Evolutionary conservation across 1,140 invertebrate species (phyloP).

Genomic region (Papilio glaucus): DNA sequence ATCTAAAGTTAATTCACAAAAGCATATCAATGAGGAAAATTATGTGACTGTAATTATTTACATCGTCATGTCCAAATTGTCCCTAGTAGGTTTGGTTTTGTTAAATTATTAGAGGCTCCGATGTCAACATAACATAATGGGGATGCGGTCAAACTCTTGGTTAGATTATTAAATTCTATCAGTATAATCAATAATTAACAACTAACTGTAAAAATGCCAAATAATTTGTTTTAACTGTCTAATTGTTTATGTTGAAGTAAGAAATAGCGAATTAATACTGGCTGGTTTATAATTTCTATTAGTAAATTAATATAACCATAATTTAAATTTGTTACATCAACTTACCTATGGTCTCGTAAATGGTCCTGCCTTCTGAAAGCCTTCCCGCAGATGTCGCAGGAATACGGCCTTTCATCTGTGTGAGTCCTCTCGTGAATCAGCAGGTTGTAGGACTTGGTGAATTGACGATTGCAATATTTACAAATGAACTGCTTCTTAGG

Average conservation of each 20-base stretch:
- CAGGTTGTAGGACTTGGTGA: slow-evolving; percentile 98
- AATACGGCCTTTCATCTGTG: slow-evolving; percentile 97
- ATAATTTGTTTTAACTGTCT: neutral
- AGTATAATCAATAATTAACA: slow-evolving; percentile 36
- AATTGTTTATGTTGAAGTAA: too few species aligned
- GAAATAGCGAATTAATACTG: too few species aligned
- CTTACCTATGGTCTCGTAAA: slow-evolving; percentile 94
- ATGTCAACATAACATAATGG: neutral
- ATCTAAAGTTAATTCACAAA: slow-evolving; percentile 52
- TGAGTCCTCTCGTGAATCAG: slow-evolving; percentile 97
- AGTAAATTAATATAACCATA: neutral
- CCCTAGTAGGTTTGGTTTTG: neutral
- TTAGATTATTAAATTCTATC: slow-evolving; percentile 20
- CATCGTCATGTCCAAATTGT: neutral
- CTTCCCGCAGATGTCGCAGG: slow-evolving; percentile 97
- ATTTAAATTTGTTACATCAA: slow-evolving; percentile 35
- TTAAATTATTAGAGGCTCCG: slow-evolving; percentile 23
- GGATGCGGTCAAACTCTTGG: neutral
- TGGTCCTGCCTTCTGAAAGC: slow-evolving; percentile 97
- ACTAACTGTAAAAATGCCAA: slow-evolving; percentile 21
- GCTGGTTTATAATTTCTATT: too few species aligned
- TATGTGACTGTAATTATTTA: neutral
- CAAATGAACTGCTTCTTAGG: slow-evolving; percentile 98
- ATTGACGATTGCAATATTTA: slow-evolving; percentile 96
- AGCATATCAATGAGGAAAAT: slow-evolving; percentile 19